Evolutionary conservation across 2,113 vertebrate species (phyloP), one percentile per base, ranked within the genome.

Genomic region (Rhabdomys dilectus): DNA sequence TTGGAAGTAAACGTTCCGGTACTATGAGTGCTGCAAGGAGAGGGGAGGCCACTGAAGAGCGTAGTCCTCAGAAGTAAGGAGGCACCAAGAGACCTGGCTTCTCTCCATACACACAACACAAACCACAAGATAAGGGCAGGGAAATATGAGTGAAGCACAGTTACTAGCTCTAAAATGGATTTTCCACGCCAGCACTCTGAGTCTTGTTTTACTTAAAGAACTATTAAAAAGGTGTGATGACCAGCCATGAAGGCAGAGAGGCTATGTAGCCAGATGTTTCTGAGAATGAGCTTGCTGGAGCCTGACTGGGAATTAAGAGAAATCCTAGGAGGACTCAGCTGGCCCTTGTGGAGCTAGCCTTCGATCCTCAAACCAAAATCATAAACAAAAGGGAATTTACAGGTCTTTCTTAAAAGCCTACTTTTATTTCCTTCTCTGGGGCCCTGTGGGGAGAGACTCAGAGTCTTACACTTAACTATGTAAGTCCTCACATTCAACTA

Each of bases 71-170:
- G 68, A 76, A 3, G 19, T 42, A 42, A 77, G 76, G 16, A 78
- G 45, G 64, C 70, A 45, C 24, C 39, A 58, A 91, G 68, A 86
- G 36, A 36, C 88, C 68, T 64, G 39, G 17, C 36, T 89, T 81
- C 84, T 73, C 85, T 73, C 24, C 88, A 42, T 0, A 93, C 72
- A 66, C 60, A 89, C 89, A 96, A 95, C n/a, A 94, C 78, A 94
- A 94, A 92, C 42, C 84, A 91, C 45, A 84, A 87, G 73, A 90
- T 68, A 68, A 93, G 72, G 48, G 22, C 51, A 88, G 56, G 51
- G 29, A 64, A 77, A 91, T 72, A 34, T 75, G 87, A 85, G 48
- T 77, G 62, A 81, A 77, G 94, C 75, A 77, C 0, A 93, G 24
- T 60, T 78, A 81, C 29, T 78, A 88, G 58, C 26, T 92, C 29